Evolutionary conservation across 2,888 invertebrate genomes (phyloP).

Genomic region (Omphaloscelis lunosa): DNA sequence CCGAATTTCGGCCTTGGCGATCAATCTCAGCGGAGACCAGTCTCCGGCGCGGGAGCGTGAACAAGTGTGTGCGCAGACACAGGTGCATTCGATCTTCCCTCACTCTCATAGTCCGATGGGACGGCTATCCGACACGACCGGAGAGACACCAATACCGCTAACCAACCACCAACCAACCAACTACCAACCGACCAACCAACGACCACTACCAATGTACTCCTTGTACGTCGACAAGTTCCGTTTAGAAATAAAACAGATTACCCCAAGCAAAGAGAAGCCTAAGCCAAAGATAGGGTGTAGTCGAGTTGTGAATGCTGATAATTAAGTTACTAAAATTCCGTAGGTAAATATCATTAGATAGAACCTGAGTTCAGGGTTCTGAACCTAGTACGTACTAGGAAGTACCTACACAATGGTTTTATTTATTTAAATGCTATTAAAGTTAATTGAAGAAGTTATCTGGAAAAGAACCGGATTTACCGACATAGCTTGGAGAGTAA

Average conservation of each 20-base stretch:
- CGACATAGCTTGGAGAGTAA: background rate
- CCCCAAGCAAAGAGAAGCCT: background rate
- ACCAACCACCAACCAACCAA: too few species aligned
- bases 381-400: background rate
- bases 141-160: too few species aligned
- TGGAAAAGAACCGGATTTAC: background rate
- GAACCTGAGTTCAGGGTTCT: background rate
- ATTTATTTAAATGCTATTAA: background rate
- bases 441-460: background rate
- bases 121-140: too few species aligned
- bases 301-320: background rate
- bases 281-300: background rate
- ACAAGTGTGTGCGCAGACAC: too few species aligned
- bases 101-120: too few species aligned
- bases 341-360: background rate
- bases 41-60: too few species aligned
- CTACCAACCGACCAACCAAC: too few species aligned
- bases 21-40: too few species aligned
- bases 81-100: too few species aligned
- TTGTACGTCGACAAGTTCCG: background rate
- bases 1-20: too few species aligned
- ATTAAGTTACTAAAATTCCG: background rate
- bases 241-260: background rate
- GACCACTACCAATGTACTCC: background rate
- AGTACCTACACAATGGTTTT: background rate